Base-by-base conservation (phyloP, 2,888 invertebrate species). In the Adelphocoris suturalis region DNA sequence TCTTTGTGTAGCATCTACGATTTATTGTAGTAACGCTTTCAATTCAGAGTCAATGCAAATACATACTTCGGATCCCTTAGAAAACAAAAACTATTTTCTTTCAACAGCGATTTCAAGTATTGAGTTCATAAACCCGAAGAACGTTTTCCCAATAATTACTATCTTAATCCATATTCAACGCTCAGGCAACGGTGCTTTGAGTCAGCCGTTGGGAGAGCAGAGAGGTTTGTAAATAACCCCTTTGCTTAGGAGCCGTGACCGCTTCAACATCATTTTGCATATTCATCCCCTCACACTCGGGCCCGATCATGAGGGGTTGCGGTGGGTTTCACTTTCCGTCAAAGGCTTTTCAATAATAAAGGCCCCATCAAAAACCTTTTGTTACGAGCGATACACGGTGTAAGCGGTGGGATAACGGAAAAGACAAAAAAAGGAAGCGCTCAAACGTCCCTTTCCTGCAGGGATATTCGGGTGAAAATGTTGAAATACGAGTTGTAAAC, bases 291-390 rank as follows among this genome's bases (percentile, higher is more conserved):
- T 61, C 61, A 61, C 23, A 23, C 68, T 68, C 19, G 23, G 27
- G 27, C 11, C 68, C 23, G 68, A 68, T 68, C 23, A 68, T 68
- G 27, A 68, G 13, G 23, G 23, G 68, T 27, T 68, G 68, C 27
- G 68, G 61, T 61, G 68, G 68, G 68, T 23, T 68, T 68, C 68
- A 68, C 68, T 68, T 68, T 68, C 68, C 68, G 23, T 68, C 68
- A 68, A 68, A 68, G 68, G n/a, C 68, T 68, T 68, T 68, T 23
- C 68, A 68, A 68, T 68, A 23, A 68, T 23, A 19, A 9, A 61
- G n/a, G 2, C 61, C n/a, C 61, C 19, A 68, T 68, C 68, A 68
- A 68, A 68, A 68, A 68, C 68, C 68, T 23, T 68, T 68, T 68
- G 68, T 68, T 68, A 23, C 27, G 23, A 9, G 12, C 23, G 68